Evolutionary conservation across 2,113 vertebrate genomes (phyloP).

Genomic region (Epinephelus moara): DNA sequence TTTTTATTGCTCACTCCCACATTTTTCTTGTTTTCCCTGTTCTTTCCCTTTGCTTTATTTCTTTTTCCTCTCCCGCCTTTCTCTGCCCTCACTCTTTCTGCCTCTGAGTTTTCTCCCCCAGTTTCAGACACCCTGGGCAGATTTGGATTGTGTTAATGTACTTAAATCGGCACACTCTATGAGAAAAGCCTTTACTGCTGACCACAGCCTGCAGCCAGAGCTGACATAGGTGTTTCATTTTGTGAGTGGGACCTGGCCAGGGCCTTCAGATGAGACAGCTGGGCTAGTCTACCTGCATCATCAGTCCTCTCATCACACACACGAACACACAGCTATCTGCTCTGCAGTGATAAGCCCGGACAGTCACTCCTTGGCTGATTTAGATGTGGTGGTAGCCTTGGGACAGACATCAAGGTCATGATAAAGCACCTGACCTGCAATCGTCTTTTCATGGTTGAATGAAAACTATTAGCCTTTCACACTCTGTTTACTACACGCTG

Average conservation of each 20-base stretch:
- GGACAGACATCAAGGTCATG: constrained; percentile 32
- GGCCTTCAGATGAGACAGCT: constrained; percentile 44
- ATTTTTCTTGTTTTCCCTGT: not conserved
- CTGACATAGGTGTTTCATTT: constrained; percentile 60
- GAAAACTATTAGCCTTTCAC: constrained; percentile 17
- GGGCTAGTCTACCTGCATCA: constrained; percentile 32
- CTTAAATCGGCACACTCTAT: constrained; percentile 26
- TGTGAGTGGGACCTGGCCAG: constrained; percentile 22
- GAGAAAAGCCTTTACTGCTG: constrained; percentile 50
- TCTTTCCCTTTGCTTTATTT: not conserved
- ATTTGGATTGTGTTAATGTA: constrained; percentile 41
- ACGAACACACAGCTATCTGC: constrained; percentile 13
- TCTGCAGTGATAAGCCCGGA: constrained; percentile 18
- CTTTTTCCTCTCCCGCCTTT: not conserved
- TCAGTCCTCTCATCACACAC: constrained; percentile 31
- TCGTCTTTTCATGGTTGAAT: constrained; percentile 37
- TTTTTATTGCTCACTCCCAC: not conserved
- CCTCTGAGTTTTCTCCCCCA: not conserved
- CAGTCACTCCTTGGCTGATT: constrained; percentile 24
- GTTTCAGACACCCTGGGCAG: not conserved
- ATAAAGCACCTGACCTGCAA: constrained; percentile 3
- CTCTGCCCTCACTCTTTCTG: not conserved
- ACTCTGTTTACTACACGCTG: not conserved
- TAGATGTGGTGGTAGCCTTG: constrained; percentile 7
- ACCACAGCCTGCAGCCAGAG: constrained; percentile 39